A percentile compares a stretch with the other conserved stretches of the same genome.
Evolutionary conservation across 2,888 invertebrate genomes (phyloP).

Genomic region (Caenorhabditis wallacei): DNA sequence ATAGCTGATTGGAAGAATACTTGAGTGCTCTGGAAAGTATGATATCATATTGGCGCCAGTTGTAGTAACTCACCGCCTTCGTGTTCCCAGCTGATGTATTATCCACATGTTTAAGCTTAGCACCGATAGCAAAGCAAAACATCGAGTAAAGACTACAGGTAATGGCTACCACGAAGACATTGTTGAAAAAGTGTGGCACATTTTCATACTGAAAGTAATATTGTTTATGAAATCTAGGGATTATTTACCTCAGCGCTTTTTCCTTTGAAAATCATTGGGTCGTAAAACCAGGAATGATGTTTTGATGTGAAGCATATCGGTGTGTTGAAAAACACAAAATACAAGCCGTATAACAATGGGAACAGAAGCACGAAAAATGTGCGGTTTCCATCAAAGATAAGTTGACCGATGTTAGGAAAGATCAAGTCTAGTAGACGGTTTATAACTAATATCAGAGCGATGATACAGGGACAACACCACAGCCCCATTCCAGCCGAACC

Average conservation of each 20-base stretch:
- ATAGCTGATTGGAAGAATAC: slow-evolving; percentile 42
- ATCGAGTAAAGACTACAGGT: slow-evolving; percentile 64
- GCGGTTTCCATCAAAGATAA: slow-evolving; percentile 36
- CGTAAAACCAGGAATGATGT: background rate
- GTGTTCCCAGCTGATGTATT: background rate
- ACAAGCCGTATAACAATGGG: slow-evolving; percentile 66
- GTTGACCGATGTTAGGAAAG: slow-evolving; percentile 50
- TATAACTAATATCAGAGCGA: slow-evolving; percentile 63
- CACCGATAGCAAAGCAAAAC: slow-evolving; percentile 53
- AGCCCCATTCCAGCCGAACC: slow-evolving; percentile 57
- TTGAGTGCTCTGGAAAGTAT: slow-evolving; percentile 12
- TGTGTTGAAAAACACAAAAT: slow-evolving; percentile 48
- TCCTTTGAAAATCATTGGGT: slow-evolving; percentile 40
- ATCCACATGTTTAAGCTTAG: slow-evolving; percentile 45
- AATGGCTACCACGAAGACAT: slow-evolving; percentile 65
- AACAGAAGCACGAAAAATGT: slow-evolving; percentile 56
- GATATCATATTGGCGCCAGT: background rate
- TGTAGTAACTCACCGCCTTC: slow-evolving; percentile 5
- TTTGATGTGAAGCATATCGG: background rate
- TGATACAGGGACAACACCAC: slow-evolving; percentile 68
- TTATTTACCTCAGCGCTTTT: background rate
- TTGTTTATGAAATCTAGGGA: no score
- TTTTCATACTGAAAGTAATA: slow-evolving; percentile 54
- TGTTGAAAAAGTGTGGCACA: slow-evolving; percentile 68
- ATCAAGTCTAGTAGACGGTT: slow-evolving; percentile 66